These are phyloP conservation scores for Paramormyrops hopkinsi DNA, from an alignment of 2,797 vertebrate species.

Conservation along the genomic window DNA sequence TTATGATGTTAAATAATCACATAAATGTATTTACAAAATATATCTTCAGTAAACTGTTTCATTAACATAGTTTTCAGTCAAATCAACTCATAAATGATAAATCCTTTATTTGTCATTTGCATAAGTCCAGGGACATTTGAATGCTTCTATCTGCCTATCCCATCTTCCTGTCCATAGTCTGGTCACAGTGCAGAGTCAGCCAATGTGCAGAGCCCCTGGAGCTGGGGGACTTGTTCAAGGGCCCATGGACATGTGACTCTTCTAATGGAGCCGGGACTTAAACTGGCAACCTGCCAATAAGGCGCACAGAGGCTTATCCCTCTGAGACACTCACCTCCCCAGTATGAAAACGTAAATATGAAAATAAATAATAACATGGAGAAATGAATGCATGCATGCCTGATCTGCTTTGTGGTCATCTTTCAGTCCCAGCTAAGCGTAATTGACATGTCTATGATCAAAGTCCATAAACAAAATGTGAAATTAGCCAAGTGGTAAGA, in stretches of 20 bases:
- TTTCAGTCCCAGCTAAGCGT: not conserved
- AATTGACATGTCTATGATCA: constrained; percentile 1
- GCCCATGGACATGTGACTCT: not conserved
- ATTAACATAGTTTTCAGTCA: not conserved
- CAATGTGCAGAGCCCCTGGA: too few relatives aligned
- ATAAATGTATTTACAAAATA: not conserved
- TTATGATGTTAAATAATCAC: not conserved
- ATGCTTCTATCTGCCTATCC: not conserved
- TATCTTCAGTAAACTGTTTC: not conserved
- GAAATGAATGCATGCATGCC: not conserved
- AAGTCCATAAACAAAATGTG: constrained; percentile 1
- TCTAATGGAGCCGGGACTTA: not conserved
- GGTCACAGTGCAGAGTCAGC: not conserved
- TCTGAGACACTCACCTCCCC: not conserved
- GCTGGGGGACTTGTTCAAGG: not conserved
- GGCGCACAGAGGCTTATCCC: not conserved
- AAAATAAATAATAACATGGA: not conserved
- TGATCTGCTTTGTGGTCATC: not conserved
- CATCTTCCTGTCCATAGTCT: not conserved
- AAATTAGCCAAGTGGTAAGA: not conserved
- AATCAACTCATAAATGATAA: not conserved
- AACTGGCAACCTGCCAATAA: not conserved
- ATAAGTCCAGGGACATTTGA: not conserved
- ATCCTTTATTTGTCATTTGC: not conserved
- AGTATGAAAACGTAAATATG: not conserved